Evolutionary conservation across 2,797 vertebrate genomes (phyloP).

Genomic region (Petrocephalus schoutedeni): DNA sequence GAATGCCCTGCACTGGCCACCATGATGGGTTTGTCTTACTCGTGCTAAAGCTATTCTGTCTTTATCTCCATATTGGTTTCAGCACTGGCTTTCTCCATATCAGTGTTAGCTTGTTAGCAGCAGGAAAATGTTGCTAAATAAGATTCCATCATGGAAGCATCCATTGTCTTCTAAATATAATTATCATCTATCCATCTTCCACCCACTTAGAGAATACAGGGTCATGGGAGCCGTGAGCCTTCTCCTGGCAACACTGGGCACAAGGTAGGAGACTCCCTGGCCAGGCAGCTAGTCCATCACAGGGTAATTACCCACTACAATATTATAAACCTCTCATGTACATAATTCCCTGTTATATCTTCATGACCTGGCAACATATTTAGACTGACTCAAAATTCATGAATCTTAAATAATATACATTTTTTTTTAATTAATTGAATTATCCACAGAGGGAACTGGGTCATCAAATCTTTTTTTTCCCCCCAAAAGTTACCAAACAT

Average conservation of each 20-base stretch:
- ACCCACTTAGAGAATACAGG: not conserved
- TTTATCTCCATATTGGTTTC: not conserved
- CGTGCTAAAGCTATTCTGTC: not conserved
- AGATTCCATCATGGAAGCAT: not conserved
- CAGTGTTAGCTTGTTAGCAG: not conserved
- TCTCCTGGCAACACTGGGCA: too few relatives aligned
- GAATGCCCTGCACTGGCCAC: not conserved
- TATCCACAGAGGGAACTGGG: not conserved
- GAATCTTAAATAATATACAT: not conserved
- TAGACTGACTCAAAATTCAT: not conserved
- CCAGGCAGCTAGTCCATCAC: not conserved
- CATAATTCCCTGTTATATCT: not conserved
- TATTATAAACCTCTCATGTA: not conserved
- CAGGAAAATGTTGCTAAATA: not conserved
- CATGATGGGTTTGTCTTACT: constrained; percentile 15
- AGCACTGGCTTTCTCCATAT: not conserved
- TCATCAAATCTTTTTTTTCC: constrained; percentile 2
- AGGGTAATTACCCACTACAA: not conserved
- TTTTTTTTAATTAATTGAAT: not conserved
- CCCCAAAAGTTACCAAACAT: constrained; percentile 4
- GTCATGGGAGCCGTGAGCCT: not conserved
- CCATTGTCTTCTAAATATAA: not conserved
- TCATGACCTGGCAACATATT: not conserved
- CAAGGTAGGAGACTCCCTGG: not conserved
- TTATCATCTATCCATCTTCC: not conserved